Base-by-base conservation (phyloP, 2,888 invertebrate species). In the Volucella bombylans region DNA sequence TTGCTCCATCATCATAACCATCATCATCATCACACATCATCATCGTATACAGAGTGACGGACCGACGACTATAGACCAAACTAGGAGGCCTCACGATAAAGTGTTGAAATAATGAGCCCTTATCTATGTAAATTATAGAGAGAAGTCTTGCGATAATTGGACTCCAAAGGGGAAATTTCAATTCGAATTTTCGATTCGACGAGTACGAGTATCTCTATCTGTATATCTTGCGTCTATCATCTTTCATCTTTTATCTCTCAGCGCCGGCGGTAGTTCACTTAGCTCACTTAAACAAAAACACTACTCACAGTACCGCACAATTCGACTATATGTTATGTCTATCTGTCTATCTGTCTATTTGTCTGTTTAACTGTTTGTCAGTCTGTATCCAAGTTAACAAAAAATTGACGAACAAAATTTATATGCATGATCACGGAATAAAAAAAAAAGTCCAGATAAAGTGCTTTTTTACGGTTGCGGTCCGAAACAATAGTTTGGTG, bases 51-150 rank as follows among this genome's bases (percentile, higher is more conserved):
- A n/a, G 49, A 8, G 8, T 49, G 49, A 49, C 14, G 31, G 50
- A 59, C 59, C 54, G 39, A 31, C 4, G 54, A 65, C 14, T 50
- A 57, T 23, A 54, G 62, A 11, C 62, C 52, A 43, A 15, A 52
- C 54, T 54, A 39, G 47, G 43, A 67, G 61, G 45, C 43, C 55
- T 80, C 82, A 78, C 77, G 61, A 68, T 79, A 83, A 83, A 79
- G 82, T 83, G 85, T 85, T 67, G 85, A 77, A 81, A 85, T 85
- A 85, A 85, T 85, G 81, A 85, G 85, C 77, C 85, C 85, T 85
- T 85, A 85, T 85, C 85, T 85, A 85, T 85, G 76, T 67, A 85
- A 81, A 85, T 85, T 85, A 85, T 67, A 81, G 67, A 61, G 59
- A 81, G 77, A 68, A 85, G 69, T 76, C 71, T 45, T 55, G 76